Evolutionary conservation across 1,140 invertebrate genomes (phyloP).

Genomic region (Cydia strobilella): DNA sequence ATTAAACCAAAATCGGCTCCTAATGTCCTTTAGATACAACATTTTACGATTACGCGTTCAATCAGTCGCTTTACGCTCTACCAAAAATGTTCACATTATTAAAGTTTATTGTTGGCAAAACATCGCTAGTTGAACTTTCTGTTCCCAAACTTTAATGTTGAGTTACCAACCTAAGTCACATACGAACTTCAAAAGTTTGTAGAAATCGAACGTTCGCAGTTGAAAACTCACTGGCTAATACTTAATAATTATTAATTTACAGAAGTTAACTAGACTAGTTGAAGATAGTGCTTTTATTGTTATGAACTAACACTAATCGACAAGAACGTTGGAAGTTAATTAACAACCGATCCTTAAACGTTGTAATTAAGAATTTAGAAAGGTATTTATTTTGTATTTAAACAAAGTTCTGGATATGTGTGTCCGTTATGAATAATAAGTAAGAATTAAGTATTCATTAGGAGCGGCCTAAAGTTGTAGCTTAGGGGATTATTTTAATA

Average conservation of each 20-base stretch:
- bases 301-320: constrained; percentile 3
- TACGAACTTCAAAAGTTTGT: neutral
- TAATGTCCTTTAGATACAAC: too few species aligned
- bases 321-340: neutral
- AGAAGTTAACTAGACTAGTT: neutral
- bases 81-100: too few species aligned
- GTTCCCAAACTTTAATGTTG: neutral
- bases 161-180: constrained; percentile 4
- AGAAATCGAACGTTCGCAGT: neutral
- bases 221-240: neutral
- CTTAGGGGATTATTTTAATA: too few species aligned
- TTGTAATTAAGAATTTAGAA: neutral
- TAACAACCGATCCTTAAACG: neutral
- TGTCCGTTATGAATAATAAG: too few species aligned
- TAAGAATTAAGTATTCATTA: too few species aligned
- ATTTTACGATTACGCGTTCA: too few species aligned
- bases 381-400: neutral
- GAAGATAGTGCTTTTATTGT: neutral
- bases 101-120: too few species aligned
- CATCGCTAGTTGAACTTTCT: neutral
- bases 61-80: too few species aligned
- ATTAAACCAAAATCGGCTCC: too few species aligned
- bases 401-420: too few species aligned
- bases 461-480: too few species aligned
- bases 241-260: neutral